Conservation (phyloP, 2,888 invertebrate species). For the Caenorhabditis panamensis region DNA sequence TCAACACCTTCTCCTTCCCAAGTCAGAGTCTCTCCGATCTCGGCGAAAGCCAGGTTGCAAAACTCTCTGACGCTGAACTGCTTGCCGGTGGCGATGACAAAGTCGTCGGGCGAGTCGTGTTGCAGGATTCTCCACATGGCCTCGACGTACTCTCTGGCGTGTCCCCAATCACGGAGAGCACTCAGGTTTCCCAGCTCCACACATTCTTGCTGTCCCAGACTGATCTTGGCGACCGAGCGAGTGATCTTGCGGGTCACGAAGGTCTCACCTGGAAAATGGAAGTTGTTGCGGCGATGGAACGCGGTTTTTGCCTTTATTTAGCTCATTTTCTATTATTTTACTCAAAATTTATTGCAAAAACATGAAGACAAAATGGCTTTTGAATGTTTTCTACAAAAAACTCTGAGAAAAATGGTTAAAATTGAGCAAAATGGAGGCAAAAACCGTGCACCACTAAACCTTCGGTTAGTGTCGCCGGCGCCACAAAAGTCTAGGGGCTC, state of each 20-base stretch:
- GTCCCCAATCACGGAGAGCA: conserved; percentile 97
- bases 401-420: too few relatives aligned
- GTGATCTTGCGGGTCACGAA: conserved; percentile 99
- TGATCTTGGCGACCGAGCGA: conserved; percentile 96
- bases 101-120: conserved; percentile 92
- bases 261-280: conserved; percentile 87
- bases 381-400: too few relatives aligned
- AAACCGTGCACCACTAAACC: too few relatives aligned
- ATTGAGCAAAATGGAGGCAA: too few relatives aligned
- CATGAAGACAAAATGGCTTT: too few relatives aligned
- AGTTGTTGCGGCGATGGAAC: too few relatives aligned
- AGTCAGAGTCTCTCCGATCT: conserved; percentile 88
- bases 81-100: conserved; percentile 96
- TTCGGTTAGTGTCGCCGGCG: too few relatives aligned
- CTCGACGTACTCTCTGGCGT: conserved; percentile 82
- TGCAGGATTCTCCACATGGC: conserved; percentile 99
- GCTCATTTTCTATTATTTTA: too few relatives aligned
- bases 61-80: conserved; percentile 96
- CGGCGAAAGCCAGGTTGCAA: conserved; percentile 91
- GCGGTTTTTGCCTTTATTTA: too few relatives aligned
- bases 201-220: conserved; percentile 88
- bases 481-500: too few relatives aligned
- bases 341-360: too few relatives aligned
- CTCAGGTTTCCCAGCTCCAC: conserved; percentile 93
- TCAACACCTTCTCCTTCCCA: conserved; percentile 92